phyloP scores from a whole-genome alignment of 2,113 vertebrate species.

The Pionites leucogaster region DNA sequence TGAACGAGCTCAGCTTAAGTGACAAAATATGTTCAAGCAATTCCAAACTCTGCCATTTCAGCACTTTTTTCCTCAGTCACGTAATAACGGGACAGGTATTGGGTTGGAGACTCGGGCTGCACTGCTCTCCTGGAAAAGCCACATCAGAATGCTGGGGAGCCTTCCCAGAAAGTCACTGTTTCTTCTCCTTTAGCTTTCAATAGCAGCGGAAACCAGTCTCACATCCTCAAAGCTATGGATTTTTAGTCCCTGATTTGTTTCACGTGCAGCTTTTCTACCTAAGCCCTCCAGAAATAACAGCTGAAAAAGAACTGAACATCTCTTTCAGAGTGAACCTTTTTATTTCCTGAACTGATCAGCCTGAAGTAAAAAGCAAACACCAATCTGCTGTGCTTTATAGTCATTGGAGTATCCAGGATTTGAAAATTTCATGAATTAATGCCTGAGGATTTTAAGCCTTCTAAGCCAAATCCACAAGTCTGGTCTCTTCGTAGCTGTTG shows the following conservation, averaged over 20 bases:
- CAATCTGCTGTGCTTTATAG: not conserved
- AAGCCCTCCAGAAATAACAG: not conserved
- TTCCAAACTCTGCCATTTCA: slow-evolving; percentile 22
- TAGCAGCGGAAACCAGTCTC: not conserved
- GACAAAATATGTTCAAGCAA: not conserved
- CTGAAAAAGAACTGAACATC: not conserved
- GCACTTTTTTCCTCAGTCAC: not conserved
- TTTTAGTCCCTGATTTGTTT: slow-evolving; percentile 1
- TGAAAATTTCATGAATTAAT: slow-evolving; percentile 32
- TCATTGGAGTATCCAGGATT: not conserved
- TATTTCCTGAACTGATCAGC: not conserved
- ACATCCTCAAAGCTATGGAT: not conserved
- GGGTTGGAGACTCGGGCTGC: not conserved
- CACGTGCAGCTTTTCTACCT: not conserved
- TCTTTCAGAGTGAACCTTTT: not conserved
- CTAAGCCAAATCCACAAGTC: slow-evolving; percentile 24
- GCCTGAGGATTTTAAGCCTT: slow-evolving; percentile 33
- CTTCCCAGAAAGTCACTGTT: not conserved
- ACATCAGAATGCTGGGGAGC: not conserved
- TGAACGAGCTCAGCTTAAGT: not conserved
- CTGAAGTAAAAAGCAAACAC: not conserved
- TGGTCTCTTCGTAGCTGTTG: not conserved
- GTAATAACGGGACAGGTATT: not conserved
- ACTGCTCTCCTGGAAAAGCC: not conserved
- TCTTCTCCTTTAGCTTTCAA: not conserved